Evolutionary conservation across 1,140 invertebrate species (phyloP).

Genomic region (Eciton burchellii): DNA sequence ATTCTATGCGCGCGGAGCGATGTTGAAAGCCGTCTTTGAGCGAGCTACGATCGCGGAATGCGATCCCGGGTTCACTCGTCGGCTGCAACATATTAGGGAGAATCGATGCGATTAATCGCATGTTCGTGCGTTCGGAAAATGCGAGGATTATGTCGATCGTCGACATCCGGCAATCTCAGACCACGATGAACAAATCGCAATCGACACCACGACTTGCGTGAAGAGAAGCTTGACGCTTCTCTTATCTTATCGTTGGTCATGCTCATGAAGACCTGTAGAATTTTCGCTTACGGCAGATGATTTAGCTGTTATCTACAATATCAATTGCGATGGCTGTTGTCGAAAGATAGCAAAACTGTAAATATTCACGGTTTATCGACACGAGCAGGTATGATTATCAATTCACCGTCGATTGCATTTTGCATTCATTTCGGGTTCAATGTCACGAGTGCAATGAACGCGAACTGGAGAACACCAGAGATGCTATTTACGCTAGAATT

Average conservation of each 20-base stretch:
- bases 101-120: slow-evolving; percentile 58
- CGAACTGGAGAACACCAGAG: not conserved
- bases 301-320: no score
- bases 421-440: slow-evolving; percentile 8
- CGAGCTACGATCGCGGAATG: slow-evolving; percentile 1
- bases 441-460: not conserved
- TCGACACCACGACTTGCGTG: not conserved
- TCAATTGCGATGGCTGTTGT: no score
- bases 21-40: slow-evolving; percentile 33
- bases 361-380: not conserved
- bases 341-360: not conserved
- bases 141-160: slow-evolving; percentile 51
- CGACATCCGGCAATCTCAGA: slow-evolving; percentile 60
- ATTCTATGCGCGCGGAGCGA: not conserved
- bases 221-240: not conserved
- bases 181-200: slow-evolving; percentile 36
- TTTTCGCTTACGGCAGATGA: no score
- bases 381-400: slow-evolving; percentile 7
- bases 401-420: not conserved
- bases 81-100: slow-evolving; percentile 29
- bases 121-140: slow-evolving; percentile 46
- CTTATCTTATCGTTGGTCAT: slow-evolving; percentile 10
- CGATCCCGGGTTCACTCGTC: slow-evolving; percentile 22
- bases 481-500: not conserved
- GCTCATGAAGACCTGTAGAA: not conserved